These are phyloP conservation scores for Pantala flavescens DNA, from an alignment of 1,140 invertebrate species.

Conservation along the genomic window DNA sequence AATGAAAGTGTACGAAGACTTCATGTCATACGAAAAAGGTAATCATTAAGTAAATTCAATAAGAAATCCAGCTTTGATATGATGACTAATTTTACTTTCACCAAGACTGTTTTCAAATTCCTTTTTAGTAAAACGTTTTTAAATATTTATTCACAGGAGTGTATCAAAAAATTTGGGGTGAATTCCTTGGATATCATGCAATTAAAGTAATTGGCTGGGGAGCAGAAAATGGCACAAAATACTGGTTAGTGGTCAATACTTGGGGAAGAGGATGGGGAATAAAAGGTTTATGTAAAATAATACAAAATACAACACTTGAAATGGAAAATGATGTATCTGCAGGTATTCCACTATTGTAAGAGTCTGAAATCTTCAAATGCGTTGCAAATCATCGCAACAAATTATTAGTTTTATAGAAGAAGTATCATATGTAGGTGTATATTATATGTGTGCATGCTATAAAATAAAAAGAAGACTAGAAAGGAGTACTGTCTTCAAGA, in stretches of 20 bases:
- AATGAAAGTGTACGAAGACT: slow-evolving; percentile 82
- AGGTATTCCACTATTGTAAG: slow-evolving; percentile 35
- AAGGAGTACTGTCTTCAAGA: no score
- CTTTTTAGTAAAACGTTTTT: no score
- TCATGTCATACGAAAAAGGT: slow-evolving; percentile 74
- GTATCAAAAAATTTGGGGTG: slow-evolving; percentile 68
- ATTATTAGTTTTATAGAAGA: no score
- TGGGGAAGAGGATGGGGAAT: slow-evolving; percentile 88
- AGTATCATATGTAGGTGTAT: no score
- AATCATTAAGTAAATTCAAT: slow-evolving; percentile 4
- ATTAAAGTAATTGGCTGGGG: slow-evolving; percentile 70
- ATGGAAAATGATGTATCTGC: slow-evolving; percentile 71
- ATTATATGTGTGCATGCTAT: no score
- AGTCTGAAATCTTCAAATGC: no score
- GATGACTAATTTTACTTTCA: no score
- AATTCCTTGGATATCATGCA: slow-evolving; percentile 75
- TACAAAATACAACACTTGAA: slow-evolving; percentile 75
- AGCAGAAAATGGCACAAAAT: slow-evolving; percentile 62
- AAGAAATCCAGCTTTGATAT: no score
- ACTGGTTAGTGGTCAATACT: slow-evolving; percentile 87
- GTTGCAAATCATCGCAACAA: no score
- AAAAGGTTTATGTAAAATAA: slow-evolving; percentile 79
- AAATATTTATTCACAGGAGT: slow-evolving; percentile 47
- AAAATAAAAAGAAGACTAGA: no score
- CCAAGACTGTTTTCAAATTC: no score